Evolutionary conservation across 2,888 invertebrate species (phyloP), one percentile per base, ranked within the genome.

Genomic region (Panopea generosa): DNA sequence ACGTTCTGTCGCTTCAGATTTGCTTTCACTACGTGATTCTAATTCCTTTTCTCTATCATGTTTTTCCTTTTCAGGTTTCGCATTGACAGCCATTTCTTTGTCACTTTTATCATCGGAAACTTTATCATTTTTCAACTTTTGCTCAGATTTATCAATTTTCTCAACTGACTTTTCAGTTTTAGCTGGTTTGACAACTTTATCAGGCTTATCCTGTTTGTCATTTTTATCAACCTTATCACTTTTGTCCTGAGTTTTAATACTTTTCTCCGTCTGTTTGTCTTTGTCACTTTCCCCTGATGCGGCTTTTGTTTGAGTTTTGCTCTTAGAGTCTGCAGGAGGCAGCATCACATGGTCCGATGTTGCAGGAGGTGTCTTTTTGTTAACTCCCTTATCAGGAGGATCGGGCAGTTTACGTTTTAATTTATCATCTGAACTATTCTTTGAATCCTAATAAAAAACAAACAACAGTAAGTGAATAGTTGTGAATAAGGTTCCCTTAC

Each of bases 351-450:
- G 73, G 47, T 56, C 68, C 43, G 65, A 40, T 47, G 61, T 67
- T 43, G 65, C 69, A 33, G 68, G 65, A 50, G 84, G 74, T 22
- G 84, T 60, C 20, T 71, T 66, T 71, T 89, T 87, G 62, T 76
- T 85, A 29, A 49, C 73, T 18, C 77, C 67, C 60, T 89, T 89
- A 38, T 89, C 88, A 43, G 86, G 82, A 20, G 86, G 84, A 52
- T 90, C 89, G 33, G 87, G 82, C 4, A 86, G 70, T 67, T 87
- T 87, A 40, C 85, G 74, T 63, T 84, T 87, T 7, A 85, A 82
- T 73, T 87, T 89, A 14, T 89, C 88, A 24, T 86, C 87, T 27
- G 71, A 73, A 29, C 65, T 80, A 50, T 77, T 67, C 59, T 86
- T 86, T 22, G 78, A 61, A 26, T 80, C 73, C 80, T 77, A 33